A percentile compares a stretch with the other conserved stretches of the same genome.
These are phyloP conservation scores for Phylloscopus trochiloides DNA, from an alignment of 2,113 vertebrate species.

Conservation along the genomic window DNA sequence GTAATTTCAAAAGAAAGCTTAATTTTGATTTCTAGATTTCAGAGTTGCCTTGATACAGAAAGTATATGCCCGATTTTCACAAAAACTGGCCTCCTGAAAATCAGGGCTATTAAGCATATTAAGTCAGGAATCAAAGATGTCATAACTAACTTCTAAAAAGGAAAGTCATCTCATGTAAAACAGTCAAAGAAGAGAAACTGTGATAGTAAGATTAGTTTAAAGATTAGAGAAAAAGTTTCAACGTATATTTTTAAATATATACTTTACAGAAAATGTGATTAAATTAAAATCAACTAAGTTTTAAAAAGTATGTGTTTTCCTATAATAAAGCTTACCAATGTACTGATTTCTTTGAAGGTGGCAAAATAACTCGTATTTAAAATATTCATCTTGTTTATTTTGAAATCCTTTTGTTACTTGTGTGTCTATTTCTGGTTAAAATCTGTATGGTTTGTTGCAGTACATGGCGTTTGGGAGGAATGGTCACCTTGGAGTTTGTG, in stretches of 20 bases:
- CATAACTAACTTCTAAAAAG: background rate
- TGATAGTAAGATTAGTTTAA: background rate
- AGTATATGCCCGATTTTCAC: background rate
- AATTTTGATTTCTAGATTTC: background rate
- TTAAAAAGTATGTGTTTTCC: background rate
- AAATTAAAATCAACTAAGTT: background rate
- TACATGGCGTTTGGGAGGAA: slow-evolving; percentile 99
- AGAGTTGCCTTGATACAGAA: background rate
- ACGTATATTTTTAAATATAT: background rate
- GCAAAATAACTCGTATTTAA: background rate
- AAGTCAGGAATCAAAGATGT: background rate
- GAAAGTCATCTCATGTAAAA: background rate
- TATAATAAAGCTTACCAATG: background rate
- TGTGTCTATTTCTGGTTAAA: slow-evolving; percentile 71
- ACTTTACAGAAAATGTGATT: background rate
- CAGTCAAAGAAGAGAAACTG: background rate
- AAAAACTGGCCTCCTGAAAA: background rate
- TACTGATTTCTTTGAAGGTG: background rate
- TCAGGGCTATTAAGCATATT: background rate
- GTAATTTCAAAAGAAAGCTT: background rate
- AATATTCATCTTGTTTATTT: background rate
- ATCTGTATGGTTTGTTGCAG: slow-evolving; percentile 89
- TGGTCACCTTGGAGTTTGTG: slow-evolving; percentile 99
- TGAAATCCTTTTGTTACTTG: slow-evolving; percentile 6
- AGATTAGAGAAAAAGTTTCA: background rate